A percentile compares a stretch with the other conserved stretches of the same genome.
phyloP scores from a whole-genome alignment of 2,888 invertebrate species.

The Drosophila nr. perissopoda region DNA sequence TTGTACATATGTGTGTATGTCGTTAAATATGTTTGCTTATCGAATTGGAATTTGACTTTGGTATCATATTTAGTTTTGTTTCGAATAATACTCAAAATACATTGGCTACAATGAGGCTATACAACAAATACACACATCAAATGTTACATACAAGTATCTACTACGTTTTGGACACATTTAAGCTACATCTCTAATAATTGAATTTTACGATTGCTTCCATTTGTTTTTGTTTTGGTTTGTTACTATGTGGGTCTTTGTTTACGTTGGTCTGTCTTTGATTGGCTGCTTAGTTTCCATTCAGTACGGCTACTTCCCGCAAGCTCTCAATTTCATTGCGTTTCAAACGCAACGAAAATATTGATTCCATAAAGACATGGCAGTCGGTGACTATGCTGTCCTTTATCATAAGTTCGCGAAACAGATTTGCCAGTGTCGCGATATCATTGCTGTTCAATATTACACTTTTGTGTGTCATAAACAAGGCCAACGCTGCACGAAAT shows the following conservation, averaged over 20 bases:
- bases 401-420: constrained; percentile 91
- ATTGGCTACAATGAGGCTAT: constrained; percentile 64
- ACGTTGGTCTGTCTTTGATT: constrained; percentile 36
- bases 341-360: constrained; percentile 92
- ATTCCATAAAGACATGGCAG: constrained; percentile 96
- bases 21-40: constrained; percentile 29
- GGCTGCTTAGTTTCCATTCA: constrained; percentile 60
- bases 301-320: constrained; percentile 81
- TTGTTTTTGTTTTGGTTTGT: constrained; percentile 51
- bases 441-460: constrained; percentile 91
- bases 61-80: constrained; percentile 51
- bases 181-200: constrained; percentile 74
- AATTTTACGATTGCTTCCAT: constrained; percentile 76
- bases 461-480: constrained; percentile 90
- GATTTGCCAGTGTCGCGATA: constrained; percentile 92
- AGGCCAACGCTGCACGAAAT: constrained; percentile 94
- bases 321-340: constrained; percentile 83
- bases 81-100: constrained; percentile 72
- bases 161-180: constrained; percentile 60
- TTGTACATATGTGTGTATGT: constrained; percentile 13
- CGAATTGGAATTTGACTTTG: constrained; percentile 66
- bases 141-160: constrained; percentile 40
- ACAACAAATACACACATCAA: constrained; percentile 52
- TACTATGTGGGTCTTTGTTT: constrained; percentile 33
- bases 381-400: constrained; percentile 91